Evolutionary conservation across 2,888 invertebrate genomes (phyloP), one percentile per base, ranked within the genome.

Genomic region (Microplitis deprimator): DNA sequence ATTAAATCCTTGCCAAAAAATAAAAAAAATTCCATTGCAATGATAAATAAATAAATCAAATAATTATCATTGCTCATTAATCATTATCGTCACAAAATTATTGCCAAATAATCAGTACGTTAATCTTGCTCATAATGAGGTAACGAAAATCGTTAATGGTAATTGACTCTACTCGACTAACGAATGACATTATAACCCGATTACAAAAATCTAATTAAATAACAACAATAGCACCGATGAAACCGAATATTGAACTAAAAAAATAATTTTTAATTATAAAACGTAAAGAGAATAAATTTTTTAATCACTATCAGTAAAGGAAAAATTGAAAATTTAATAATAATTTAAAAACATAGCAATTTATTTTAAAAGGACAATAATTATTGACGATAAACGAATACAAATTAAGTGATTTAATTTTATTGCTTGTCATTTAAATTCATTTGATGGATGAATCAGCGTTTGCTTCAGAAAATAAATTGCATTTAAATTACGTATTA

Each of bases 391-490:
- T 50, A 50, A 50, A 50, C 50, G 50, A 50, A 50, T 50, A 50
- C 50, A 50, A 50, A 41, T 41, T 41, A 41, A 50, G 50, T 10
- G 50, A 50, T 50, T 50, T 8, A 8, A 50, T 50, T 50, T 50
- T 50, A 50, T 50, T 13, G 6, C 10, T 50, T 50, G 50, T 13
- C 13, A 50, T 50, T 50, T 50, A 50, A 50, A 50, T 50, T 50
- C 50, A 50, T 13, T 50, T 50, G 50, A 50, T 50, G 16, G n/a
- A 62, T 62, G 20, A 62, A 62, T 62, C 20, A 62, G 62, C 17
- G 20, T 6, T 62, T 62, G 20, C 62, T 62, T 62, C 20, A 50
- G 20, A 62, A 62, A 62, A 17, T 62, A 62, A 62, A 62, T 62
- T 17, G 62, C 16, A 62, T 62, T 62, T 20, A 16, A 62, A 62